Evolutionary conservation across 2,888 invertebrate genomes (phyloP), one percentile per base, ranked within the genome.

Genomic region (Drosophila mimetica): DNA sequence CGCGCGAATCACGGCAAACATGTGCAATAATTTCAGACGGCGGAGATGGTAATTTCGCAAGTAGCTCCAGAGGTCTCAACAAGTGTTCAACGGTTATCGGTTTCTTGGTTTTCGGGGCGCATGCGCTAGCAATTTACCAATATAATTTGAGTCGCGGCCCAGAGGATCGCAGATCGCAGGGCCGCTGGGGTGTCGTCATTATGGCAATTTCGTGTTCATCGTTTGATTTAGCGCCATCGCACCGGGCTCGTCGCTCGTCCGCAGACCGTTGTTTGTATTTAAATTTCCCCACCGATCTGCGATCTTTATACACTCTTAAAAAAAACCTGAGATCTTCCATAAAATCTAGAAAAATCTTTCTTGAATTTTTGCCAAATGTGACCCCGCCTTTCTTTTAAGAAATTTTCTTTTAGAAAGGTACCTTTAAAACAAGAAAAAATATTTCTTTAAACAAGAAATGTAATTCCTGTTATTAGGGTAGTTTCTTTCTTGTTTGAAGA

Each of bases 171-270:
- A 54, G 14, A 14, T 66, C 70, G 63, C 54, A 30, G 53, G 52
- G 42, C 52, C 36, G 36, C 52, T 50, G 47, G 74, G 47, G 74
- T 79, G 86, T 79, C 86, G 78, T 88, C 88, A 86, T 88, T 88
- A 88, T 88, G 88, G 88, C 86, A 86, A 84, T 84, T 88, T 88
- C 86, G 88, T 88, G 84, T 76, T 74, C 80, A 70, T 67, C 79
- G 88, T 78, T 84, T 84, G 84, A 84, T 84, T 84, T 88, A 84
- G 80, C 88, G 88, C 86, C 88, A 83, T 55, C 59, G 57, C 42
- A 48, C 47, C 37, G 61, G 9, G 6, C 20, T 32, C 39, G 34
- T 50, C 71, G n/a, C 16, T 42, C 30, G 34, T 50, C 71, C 42
- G 32, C 39, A 48, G 18, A 30, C 50, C 18, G 47, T 61, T 67